Base-by-base conservation (phyloP, 2,888 invertebrate species). In the Chrysomela aeneicollis region DNA sequence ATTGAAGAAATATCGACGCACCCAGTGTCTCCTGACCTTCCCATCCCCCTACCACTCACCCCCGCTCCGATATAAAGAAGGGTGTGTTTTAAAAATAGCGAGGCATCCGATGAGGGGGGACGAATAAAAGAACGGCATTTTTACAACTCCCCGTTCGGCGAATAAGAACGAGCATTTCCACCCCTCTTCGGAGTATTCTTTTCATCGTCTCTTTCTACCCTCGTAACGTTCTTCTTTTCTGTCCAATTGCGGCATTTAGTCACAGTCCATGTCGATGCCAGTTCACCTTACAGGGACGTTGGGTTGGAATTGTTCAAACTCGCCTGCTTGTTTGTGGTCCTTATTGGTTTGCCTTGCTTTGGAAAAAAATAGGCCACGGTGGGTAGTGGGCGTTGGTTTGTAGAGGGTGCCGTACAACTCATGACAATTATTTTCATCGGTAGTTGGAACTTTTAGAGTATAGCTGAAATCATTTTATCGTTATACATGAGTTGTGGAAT, bases 81-180 rank as follows among this genome's bases (percentile, higher is more conserved):
- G 74, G 74, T 74, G 73, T 75, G 74, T 76, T 75, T 74, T 73
- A 73, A 76, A 76, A 75, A 74, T 72, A 61, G 59, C 64, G 60
- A 64, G 58, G 63, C 49, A 62, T 59, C 21, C 57, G 67, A 71
- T 66, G 69, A 71, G 71, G 73, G 72, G 66, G 66, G 66, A 67
- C 68, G 72, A 75, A 75, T 72, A 74, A 74, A 73, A 75, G 75
- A 73, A 76, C 64, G 61, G 60, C 59, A 66, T 68, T 74, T 73
- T 74, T 70, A 71, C 70, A 71, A 70, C 74, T 64, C 68, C 66
- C 68, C 71, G 71, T 2, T 12, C 15, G 71, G 71, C 77, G 77
- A 77, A 77, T 77, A 73, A 75, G 73, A 73, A 73, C 74, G 67
- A 65, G 68, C 68, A 72, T 73, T 71, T 68, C 72, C 64, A 67